Conservation (phyloP, 1,140 invertebrate genomes). For the Subanguina moxae region DNA sequence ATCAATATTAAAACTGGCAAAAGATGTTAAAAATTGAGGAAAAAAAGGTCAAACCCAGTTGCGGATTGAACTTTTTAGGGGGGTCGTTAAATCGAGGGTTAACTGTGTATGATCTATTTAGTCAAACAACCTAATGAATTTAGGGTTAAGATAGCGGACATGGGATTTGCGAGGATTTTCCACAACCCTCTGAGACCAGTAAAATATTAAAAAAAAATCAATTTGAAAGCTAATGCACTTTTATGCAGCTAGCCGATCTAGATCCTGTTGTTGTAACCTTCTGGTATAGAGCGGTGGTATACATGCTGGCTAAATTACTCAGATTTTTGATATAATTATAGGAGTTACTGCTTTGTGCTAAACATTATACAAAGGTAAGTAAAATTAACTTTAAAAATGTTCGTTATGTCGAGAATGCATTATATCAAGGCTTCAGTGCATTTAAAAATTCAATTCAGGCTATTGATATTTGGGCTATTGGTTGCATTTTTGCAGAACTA, state of each 20-base stretch:
- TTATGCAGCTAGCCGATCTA: slow-evolving; percentile 79
- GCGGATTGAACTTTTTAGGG: too few species aligned
- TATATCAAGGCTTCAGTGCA: not conserved
- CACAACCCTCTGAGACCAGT: slow-evolving; percentile 84
- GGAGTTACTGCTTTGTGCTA: slow-evolving; percentile 87
- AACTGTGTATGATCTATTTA: too few species aligned
- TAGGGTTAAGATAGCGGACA: slow-evolving; percentile 72
- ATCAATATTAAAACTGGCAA: too few species aligned
- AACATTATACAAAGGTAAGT: slow-evolving; percentile 77
- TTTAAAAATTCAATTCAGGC: slow-evolving; percentile 32
- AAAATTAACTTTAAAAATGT: slow-evolving; percentile 22
- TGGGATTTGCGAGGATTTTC: slow-evolving; percentile 98
- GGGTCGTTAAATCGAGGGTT: too few species aligned
- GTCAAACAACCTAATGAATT: not conserved
- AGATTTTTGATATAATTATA: too few species aligned
- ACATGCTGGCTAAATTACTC: too few species aligned
- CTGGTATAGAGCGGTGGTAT: slow-evolving; percentile 88
- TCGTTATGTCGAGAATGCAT: not conserved
- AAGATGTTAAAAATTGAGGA: too few species aligned
- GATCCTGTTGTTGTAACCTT: slow-evolving; percentile 99
- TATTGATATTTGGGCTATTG: slow-evolving; percentile 97
- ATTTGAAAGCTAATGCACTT: not conserved
- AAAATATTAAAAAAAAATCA: slow-evolving; percentile 9
- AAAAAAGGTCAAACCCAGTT: too few species aligned
- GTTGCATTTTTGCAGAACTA: slow-evolving; percentile 96